Base-by-base conservation (phyloP, 2,113 vertebrate species). In the Macaca mulatta region DNA sequence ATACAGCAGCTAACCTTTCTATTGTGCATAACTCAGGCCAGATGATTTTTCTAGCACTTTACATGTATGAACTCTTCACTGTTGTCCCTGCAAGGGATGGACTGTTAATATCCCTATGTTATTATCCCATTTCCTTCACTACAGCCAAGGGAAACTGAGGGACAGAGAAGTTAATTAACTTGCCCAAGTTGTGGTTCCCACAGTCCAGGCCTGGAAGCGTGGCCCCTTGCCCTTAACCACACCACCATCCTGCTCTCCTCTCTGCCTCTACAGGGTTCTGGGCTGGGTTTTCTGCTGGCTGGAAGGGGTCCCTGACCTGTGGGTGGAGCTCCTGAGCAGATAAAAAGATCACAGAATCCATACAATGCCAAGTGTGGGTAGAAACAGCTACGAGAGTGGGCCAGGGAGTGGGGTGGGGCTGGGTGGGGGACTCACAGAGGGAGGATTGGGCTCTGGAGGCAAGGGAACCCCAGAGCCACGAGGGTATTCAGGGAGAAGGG, bases 241-340 rank as follows among this genome's bases (percentile, higher is more conserved):
- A 0, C 0, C 2, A 1, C 6, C 20, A 4, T 16, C 48, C 43
- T 78, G 22, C 79, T 61, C 43, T 40, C 2, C 22, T 13, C 1
- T n/a, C 90, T 67, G 40, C 50, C 80, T 83, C 69, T 27, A 14
- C 69, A 20, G 9, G 85, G n/a, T 55, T 75, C 59, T 82, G 18
- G n/a, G 61, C 64, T 61, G 40, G 27, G 14, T 57, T 72, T 91
- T 81, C 78, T 59, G 59, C 35, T 38, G 45, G 22, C 5, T 72
- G 45, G 67, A 50, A 79, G 10, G 43, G 52, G 35, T n/a, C 32
- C 32, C 23, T 52, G 20, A 35, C 57, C 43, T 74, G 45, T 25
- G 27, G 27, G 22, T 70, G 57, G 20, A 59, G 50, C 52, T 93
- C 38, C 52, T 6, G 38, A 52, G 23, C 40, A n/a, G 75, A 70